Base-by-base conservation (phyloP, 2,113 vertebrate species). In the Rhineura floridana region DNA sequence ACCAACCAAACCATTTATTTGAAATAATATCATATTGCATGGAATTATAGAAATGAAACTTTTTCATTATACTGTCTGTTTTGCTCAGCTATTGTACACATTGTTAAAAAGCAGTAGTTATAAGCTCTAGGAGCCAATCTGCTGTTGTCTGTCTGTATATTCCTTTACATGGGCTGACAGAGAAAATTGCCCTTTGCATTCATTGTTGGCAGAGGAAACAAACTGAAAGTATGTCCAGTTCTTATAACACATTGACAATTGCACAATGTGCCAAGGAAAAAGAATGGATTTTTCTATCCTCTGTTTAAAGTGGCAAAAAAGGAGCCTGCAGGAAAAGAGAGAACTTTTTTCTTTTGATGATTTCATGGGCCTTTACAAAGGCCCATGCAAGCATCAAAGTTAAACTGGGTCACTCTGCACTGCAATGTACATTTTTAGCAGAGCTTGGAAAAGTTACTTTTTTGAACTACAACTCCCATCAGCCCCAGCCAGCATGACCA, bases 381-480 rank as follows among this genome's bases (percentile, higher is more conserved):
- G 36, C 46, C 42, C 55, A 82, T 92, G 90, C 89, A 89, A 70
- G 67, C 77, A 84, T 90, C 63, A 88, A 81, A 93, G 80, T 95
- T 87, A 90, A 95, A 95, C 85, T 95, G 92, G 94, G 94, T 95
- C 95, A 94, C 70, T 89, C 85, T 90, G 82, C 81, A 95, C 93
- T 0, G 44, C 91, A 94, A 93, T 91, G 67, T 44, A 93, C 15
- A 91, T 93, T 94, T 95, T 93, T 91, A 92, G 89, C 76, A 62
- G 59, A 62, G n/a, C n/a, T n/a, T n/a, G n/a, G n/a, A n/a, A n/a
- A n/a, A n/a, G n/a, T n/a, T n/a, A n/a, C n/a, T n/a, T 9, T 21
- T 62, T 12, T 62, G 59, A 12, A 62, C 59, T 21, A 62, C 59
- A 62, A 62, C 23, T 21, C 59, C 59, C 59, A 62, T 62, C n/a